Evolutionary conservation across 2,888 invertebrate species (phyloP).

Genomic region (Dascillus cervinus): DNA sequence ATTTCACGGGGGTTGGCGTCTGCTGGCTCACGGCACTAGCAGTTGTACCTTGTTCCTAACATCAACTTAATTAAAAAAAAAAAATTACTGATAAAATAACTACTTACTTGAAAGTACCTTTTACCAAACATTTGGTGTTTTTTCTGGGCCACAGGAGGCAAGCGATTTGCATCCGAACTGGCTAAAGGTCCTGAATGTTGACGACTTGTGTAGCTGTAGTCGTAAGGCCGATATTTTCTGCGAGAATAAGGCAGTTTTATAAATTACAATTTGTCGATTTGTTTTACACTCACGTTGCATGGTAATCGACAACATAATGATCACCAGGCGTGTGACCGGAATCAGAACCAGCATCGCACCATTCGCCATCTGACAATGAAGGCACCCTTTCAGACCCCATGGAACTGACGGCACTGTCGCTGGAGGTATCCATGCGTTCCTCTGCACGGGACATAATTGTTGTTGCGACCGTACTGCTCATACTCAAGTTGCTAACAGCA

Average conservation of each 20-base stretch:
- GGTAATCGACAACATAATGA: slow-evolving; percentile 68
- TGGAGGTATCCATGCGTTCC: slow-evolving; percentile 76
- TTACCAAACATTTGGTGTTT: slow-evolving; percentile 92
- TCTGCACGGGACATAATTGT: slow-evolving; percentile 41
- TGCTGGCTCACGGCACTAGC: slow-evolving; percentile 24
- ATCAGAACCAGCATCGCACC: slow-evolving; percentile 83
- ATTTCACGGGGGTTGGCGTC: slow-evolving; percentile 46
- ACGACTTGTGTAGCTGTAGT: slow-evolving; percentile 57
- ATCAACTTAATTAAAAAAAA: slow-evolving; percentile 1
- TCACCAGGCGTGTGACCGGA: slow-evolving; percentile 59
- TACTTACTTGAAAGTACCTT: slow-evolving; percentile 65
- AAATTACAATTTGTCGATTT: slow-evolving; percentile 1
- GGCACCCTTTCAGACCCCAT: slow-evolving; percentile 89
- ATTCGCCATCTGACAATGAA: slow-evolving; percentile 81
- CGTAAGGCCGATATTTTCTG: slow-evolving; percentile 67
- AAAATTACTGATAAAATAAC: no score
- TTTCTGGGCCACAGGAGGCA: slow-evolving; percentile 71
- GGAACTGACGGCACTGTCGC: slow-evolving; percentile 87
- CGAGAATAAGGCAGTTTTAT: slow-evolving; percentile 9
- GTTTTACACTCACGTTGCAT: slow-evolving; percentile 46
- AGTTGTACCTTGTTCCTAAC: slow-evolving; percentile 29
- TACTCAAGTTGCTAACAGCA: slow-evolving; percentile 36
- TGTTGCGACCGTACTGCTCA: slow-evolving; percentile 33
- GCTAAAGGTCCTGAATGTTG: slow-evolving; percentile 41
- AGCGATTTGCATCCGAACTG: slow-evolving; percentile 45